These are phyloP conservation scores for Otocyon megalotis DNA, from an alignment of 2,113 vertebrate species.

Conservation along the genomic window DNA sequence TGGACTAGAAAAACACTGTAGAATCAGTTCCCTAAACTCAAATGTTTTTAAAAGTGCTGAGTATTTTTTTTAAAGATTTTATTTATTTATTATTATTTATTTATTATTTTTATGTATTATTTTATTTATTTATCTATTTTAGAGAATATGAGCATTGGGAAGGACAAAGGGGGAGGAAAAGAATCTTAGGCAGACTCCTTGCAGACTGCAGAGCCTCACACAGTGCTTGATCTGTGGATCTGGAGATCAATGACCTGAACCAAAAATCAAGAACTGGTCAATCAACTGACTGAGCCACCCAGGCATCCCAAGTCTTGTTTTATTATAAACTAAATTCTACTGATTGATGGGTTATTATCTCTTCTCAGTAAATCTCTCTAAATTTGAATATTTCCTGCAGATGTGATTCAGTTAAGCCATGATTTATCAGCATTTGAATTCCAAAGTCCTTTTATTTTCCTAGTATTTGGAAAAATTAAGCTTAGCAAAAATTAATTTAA, in stretches of 20 bases:
- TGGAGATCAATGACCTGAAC: not conserved
- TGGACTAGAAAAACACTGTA: not conserved
- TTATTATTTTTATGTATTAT: not conserved
- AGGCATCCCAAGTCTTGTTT: not conserved
- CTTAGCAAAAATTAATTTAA: not conserved
- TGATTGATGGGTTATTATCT: not conserved
- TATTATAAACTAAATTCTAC: not conserved
- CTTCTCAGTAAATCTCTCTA: not conserved
- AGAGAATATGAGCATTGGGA: not conserved
- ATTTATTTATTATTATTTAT: not conserved
- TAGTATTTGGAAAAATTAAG: slow-evolving; percentile 1
- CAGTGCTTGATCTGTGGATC: not conserved
- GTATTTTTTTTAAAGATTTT: not conserved
- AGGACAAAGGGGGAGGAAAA: not conserved
- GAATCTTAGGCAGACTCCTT: not conserved
- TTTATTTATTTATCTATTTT: not conserved
- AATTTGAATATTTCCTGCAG: not conserved
- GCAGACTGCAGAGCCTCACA: not conserved
- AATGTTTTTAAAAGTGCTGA: not conserved
- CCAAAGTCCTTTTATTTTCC: not conserved
- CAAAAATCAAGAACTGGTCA: not conserved
- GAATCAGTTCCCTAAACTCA: not conserved
- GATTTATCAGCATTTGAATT: slow-evolving; percentile 22
- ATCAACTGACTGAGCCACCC: not conserved
- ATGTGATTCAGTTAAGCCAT: not conserved